Evolutionary conservation across 2,113 vertebrate genomes (phyloP).

Genomic region (Eurystomus gularis): DNA sequence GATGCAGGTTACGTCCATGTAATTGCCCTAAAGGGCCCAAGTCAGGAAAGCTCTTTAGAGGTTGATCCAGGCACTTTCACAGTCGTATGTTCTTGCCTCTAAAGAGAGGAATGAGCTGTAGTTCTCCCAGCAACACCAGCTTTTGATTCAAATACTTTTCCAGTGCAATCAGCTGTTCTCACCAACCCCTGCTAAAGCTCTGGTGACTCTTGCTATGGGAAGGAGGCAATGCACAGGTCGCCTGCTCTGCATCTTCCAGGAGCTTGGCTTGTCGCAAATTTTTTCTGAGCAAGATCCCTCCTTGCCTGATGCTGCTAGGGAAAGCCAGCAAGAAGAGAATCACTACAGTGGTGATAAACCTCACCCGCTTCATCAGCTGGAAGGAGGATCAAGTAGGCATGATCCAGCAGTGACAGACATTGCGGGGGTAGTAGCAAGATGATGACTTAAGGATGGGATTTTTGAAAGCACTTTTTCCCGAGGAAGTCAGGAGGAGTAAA

Average conservation of each 20-base stretch:
- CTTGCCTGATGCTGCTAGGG: background rate
- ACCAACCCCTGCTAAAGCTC: background rate
- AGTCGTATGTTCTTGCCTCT: background rate
- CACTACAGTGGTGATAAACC: background rate
- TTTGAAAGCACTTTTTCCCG: conserved; percentile 51
- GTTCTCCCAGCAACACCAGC: background rate
- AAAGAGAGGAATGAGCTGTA: background rate
- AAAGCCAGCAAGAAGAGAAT: background rate
- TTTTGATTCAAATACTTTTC: background rate
- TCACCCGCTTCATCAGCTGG: conserved; percentile 20
- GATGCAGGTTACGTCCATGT: background rate
- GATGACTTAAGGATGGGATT: background rate
- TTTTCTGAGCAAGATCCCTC: background rate
- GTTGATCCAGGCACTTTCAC: background rate
- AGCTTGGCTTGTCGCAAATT: background rate
- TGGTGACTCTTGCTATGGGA: background rate
- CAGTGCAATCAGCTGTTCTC: background rate
- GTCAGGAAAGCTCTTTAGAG: background rate
- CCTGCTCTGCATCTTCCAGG: background rate
- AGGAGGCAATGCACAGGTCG: background rate
- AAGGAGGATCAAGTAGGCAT: background rate
- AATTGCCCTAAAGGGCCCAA: background rate
- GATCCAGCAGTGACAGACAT: background rate
- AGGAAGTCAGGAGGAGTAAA: conserved; percentile 33
- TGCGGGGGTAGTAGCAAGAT: background rate